Base-by-base conservation (phyloP, 2,113 vertebrate genomes). In the Apus apus region DNA sequence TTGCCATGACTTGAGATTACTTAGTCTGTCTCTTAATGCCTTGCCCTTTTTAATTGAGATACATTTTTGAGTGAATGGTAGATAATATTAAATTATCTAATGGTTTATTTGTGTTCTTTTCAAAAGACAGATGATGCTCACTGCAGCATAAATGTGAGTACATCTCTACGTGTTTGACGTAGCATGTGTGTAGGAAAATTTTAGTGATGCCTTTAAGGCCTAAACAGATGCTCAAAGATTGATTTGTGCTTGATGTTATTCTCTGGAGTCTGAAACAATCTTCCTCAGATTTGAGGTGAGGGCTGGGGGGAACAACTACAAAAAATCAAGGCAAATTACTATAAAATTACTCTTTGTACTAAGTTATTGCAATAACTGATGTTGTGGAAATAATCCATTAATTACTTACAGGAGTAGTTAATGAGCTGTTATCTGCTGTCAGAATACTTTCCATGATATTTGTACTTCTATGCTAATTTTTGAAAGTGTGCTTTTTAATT, bases 251-350 rank as follows among this genome's bases (percentile, higher is more conserved):
- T 70, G 6, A 22, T 13, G 4, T 13, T 51, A 13, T n/a, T 81
- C 22, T 84, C 36, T 11, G 6, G 38, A 65, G 27, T 34, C 15
- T 87, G 51, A 29, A 70, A 26, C 4, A 17, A 19, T 70, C 43
- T 43, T 72, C 5, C 15, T 2, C 38, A 50, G 34, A 25, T 68
- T 22, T 78, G 3, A 9, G 18, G 13, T 4, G 3, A 13, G 40
- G 40, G 40, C 12, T 43, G 40, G 40, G 10, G 11, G 4, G 2
- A 0, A 0, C 40, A 40, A 43, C 40, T 13, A 43, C 40, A 43
- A 3, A 22, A 22, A 56, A 23, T 25, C 51, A 53, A 53, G 45
- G 56, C 22, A 75, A 76, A 27, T 81, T 36, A 34, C 15, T 50
- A 18, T 84, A 40, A 86, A 60, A 46, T 36, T 45, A 19, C 16